phyloP scores from a whole-genome alignment of 2,888 invertebrate genomes.

The Hyles lineata region DNA sequence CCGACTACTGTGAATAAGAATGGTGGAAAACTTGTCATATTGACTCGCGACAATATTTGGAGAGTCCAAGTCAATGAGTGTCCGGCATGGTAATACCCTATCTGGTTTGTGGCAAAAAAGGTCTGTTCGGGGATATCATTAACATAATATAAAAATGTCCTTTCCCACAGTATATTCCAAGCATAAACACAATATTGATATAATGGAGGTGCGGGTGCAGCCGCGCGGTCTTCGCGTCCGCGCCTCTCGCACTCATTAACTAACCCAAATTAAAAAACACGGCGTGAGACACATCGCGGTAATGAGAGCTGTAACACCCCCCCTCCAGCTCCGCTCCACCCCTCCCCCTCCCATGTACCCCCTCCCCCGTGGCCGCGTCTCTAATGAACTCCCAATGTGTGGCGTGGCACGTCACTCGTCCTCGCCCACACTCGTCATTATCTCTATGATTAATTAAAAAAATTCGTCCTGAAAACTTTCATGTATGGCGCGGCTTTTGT shows the following conservation, averaged over 20 bases:
- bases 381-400: slow-evolving; percentile 22
- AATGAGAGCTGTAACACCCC: slow-evolving; percentile 2
- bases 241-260: slow-evolving; percentile 23
- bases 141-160: no score
- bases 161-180: not conserved
- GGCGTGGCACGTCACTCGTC: not conserved
- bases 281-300: slow-evolving; percentile 20
- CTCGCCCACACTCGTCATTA: slow-evolving; percentile 20
- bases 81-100: no score
- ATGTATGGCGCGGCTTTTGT: not conserved
- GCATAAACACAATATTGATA: not conserved
- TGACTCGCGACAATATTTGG: no score
- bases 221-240: not conserved
- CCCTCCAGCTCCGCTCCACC: not conserved
- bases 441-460: slow-evolving; percentile 26
- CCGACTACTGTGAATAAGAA: no score
- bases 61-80: no score
- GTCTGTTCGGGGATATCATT: no score
- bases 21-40: no score
- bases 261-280: slow-evolving; percentile 26
- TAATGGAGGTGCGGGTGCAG: not conserved
- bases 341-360: not conserved
- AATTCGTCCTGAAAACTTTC: slow-evolving; percentile 14
- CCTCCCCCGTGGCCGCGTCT: not conserved
- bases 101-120: no score